Conservation (phyloP, 1,140 invertebrate species). For the Dreissena rostriformis region DNA sequence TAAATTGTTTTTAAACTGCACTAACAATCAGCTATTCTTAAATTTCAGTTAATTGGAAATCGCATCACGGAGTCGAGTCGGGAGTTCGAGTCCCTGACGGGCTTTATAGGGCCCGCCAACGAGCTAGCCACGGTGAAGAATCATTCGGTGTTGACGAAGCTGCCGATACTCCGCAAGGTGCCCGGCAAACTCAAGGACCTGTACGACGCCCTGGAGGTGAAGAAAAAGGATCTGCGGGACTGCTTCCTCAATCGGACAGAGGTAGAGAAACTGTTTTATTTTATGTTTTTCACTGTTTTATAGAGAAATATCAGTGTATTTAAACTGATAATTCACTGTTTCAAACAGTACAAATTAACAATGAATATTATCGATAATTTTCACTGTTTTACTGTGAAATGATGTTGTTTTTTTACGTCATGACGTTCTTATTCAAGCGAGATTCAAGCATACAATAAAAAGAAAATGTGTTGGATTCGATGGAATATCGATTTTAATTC, state of each 20-base stretch:
- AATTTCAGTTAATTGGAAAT: slow-evolving; percentile 26
- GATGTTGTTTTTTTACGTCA: too few species aligned
- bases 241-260: slow-evolving; percentile 24
- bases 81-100: slow-evolving; percentile 10
- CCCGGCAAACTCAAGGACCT: slow-evolving; percentile 40
- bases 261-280: too few species aligned
- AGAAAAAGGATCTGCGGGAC: slow-evolving; percentile 27
- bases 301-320: too few species aligned
- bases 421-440: too few species aligned
- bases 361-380: too few species aligned
- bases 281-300: too few species aligned
- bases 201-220: slow-evolving; percentile 5
- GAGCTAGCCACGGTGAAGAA: slow-evolving; percentile 45
- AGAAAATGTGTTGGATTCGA: too few species aligned
- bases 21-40: background rate
- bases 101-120: slow-evolving; percentile 30
- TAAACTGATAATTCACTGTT: too few species aligned
- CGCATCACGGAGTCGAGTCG: slow-evolving; percentile 10
- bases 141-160: slow-evolving; percentile 21
- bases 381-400: too few species aligned
- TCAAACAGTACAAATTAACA: too few species aligned
- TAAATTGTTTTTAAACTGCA: background rate
- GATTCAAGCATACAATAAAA: too few species aligned
- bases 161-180: slow-evolving; percentile 24
- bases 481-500: too few species aligned